A percentile compares a stretch with the other conserved stretches of the same genome.
Conservation (phyloP, 2,888 invertebrate genomes). For the Stenodera caucasica region DNA sequence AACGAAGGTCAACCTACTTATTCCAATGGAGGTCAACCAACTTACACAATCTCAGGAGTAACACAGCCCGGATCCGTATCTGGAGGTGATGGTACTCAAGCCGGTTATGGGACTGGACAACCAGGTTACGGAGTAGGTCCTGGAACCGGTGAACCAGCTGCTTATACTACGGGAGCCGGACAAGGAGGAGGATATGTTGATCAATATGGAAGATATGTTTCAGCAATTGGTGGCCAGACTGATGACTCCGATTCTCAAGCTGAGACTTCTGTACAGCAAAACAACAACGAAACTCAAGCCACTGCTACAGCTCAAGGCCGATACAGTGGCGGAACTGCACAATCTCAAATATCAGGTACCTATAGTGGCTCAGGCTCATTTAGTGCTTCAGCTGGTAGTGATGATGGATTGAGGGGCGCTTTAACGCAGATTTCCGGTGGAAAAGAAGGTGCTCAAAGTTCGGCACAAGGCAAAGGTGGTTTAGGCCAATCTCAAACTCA, state of each 20-base stretch:
- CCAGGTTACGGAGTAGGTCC: background rate
- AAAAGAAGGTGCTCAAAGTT: constrained; percentile 73
- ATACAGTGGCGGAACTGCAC: constrained; percentile 73
- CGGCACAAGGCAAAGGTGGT: constrained; percentile 74
- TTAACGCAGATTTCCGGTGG: constrained; percentile 71
- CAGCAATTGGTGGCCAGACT: constrained; percentile 8
- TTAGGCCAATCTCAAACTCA: constrained; percentile 76
- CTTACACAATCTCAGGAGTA: no score
- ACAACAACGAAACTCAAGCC: constrained; percentile 69
- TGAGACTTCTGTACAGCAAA: constrained; percentile 63
- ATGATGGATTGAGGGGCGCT: constrained; percentile 72
- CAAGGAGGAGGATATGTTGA: constrained; percentile 6
- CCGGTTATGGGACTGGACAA: background rate
- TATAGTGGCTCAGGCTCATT: constrained; percentile 79
- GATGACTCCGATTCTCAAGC: constrained; percentile 77
- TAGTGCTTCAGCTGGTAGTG: constrained; percentile 80
- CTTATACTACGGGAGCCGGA: background rate
- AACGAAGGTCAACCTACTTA: constrained; percentile 7
- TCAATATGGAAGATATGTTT: background rate
- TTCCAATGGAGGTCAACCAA: background rate
- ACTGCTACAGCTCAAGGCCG: constrained; percentile 77
- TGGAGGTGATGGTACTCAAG: background rate
- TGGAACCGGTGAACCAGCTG: background rate
- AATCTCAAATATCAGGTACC: constrained; percentile 80
- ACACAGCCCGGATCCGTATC: background rate